Evolutionary conservation across 2,113 vertebrate genomes (phyloP).

Genomic region (Echinops telfairi): DNA sequence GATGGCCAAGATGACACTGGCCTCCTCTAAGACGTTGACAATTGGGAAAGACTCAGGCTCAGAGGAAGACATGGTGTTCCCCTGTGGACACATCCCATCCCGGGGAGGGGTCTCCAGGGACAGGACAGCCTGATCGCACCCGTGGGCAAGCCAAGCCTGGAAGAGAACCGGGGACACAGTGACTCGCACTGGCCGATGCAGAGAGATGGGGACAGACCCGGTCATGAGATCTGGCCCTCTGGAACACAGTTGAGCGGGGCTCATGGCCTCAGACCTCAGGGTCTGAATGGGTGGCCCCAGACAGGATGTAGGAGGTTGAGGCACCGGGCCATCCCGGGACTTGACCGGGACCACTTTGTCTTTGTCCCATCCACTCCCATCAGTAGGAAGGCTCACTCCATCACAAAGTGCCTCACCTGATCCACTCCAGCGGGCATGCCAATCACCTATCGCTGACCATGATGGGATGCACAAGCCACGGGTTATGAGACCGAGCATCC

Average conservation of each 20-base stretch:
- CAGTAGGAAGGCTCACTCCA: no score
- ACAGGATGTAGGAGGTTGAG: background rate
- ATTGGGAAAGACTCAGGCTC: background rate
- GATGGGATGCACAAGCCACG: no score
- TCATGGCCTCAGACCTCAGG: background rate
- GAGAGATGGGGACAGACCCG: background rate
- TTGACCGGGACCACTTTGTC: background rate
- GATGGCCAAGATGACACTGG: background rate
- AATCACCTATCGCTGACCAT: no score
- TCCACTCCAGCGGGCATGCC: no score
- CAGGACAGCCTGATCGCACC: background rate
- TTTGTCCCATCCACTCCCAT: background rate
- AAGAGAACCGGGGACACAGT: background rate
- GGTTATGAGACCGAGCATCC: no score
- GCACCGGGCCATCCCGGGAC: background rate
- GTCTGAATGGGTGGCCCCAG: rapidly evolving
- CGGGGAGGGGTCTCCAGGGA: background rate
- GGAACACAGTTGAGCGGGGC: background rate
- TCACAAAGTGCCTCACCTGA: no score
- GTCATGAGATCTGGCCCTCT: background rate
- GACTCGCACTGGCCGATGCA: background rate
- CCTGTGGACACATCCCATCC: background rate
- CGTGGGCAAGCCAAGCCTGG: background rate
- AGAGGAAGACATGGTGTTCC: no score
- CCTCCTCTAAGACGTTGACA: background rate